These are phyloP conservation scores for Danio kyathit DNA, from an alignment of 2,797 vertebrate genomes.

Conservation along the genomic window DNA sequence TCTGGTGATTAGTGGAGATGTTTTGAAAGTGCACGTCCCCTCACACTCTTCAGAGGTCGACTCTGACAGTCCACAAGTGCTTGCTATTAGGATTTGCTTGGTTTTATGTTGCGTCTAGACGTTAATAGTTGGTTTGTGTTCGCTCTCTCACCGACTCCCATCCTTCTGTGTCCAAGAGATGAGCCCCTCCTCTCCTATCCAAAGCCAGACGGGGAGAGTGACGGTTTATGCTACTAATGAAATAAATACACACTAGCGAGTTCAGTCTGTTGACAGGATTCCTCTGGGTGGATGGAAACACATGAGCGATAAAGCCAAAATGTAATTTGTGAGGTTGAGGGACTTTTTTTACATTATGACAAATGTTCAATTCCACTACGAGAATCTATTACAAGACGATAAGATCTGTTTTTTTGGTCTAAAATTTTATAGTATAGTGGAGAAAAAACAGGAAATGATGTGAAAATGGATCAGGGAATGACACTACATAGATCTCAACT, in stretches of 20 bases:
- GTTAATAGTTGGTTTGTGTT: constrained; percentile 91
- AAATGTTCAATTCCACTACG: constrained; percentile 23
- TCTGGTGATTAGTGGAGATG: constrained; percentile 49
- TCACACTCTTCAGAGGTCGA: constrained; percentile 36
- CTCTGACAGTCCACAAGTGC: constrained; percentile 63
- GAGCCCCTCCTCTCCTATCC: constrained; percentile 80
- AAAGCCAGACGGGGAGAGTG: constrained; percentile 64
- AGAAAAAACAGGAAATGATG: background rate
- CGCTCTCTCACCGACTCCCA: constrained; percentile 72
- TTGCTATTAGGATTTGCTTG: constrained; percentile 85
- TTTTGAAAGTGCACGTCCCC: constrained; percentile 44
- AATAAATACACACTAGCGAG: constrained; percentile 74
- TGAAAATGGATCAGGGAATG: background rate
- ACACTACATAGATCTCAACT: constrained; percentile 1
- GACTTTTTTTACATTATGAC: constrained; percentile 5
- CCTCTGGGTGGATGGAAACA: constrained; percentile 68
- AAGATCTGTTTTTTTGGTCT: constrained; percentile 13
- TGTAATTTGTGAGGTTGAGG: constrained; percentile 66
- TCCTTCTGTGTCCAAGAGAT: constrained; percentile 64
- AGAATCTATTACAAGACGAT: background rate
- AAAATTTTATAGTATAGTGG: constrained; percentile 1
- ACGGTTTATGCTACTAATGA: constrained; percentile 76
- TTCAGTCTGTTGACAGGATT: constrained; percentile 70
- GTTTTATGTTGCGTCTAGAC: constrained; percentile 99
- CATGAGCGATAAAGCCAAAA: constrained; percentile 66